Evolutionary conservation across 2,113 vertebrate genomes (phyloP).

Genomic region (Cololabis saira): DNA sequence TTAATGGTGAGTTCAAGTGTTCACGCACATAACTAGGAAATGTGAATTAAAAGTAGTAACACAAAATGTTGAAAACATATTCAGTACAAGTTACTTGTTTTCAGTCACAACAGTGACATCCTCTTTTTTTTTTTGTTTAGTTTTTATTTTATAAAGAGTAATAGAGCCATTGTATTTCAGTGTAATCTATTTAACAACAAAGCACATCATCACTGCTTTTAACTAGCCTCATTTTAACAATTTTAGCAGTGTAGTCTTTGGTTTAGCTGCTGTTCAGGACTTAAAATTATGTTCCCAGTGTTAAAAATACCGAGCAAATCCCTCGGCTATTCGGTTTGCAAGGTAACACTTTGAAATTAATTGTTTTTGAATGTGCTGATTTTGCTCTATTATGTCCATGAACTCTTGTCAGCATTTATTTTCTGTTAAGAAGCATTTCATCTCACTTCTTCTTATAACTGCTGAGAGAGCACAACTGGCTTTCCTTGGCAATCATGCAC

Average conservation of each 20-base stretch:
- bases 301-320: neutral
- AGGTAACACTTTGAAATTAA: neutral
- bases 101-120: too few species aligned
- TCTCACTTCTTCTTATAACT: conserved; percentile 21
- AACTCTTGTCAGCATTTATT: conserved; percentile 41
- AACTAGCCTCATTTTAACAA: too few species aligned
- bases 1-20: conserved; percentile 64
- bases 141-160: too few species aligned
- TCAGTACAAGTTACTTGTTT: neutral
- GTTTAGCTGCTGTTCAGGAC: too few species aligned
- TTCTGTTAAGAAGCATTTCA: conserved; percentile 13
- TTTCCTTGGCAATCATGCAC: conserved; percentile 7
- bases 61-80: neutral
- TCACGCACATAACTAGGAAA: conserved; percentile 27
- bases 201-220: too few species aligned
- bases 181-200: too few species aligned
- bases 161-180: too few species aligned
- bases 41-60: neutral
- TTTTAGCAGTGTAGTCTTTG: too few species aligned
- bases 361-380: conserved; percentile 18
- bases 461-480: conserved; percentile 49
- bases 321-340: neutral
- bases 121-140: too few species aligned
- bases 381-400: neutral
- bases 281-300: neutral